phyloP scores from a whole-genome alignment of 2,888 invertebrate species.

The Oeneis ivallda region DNA sequence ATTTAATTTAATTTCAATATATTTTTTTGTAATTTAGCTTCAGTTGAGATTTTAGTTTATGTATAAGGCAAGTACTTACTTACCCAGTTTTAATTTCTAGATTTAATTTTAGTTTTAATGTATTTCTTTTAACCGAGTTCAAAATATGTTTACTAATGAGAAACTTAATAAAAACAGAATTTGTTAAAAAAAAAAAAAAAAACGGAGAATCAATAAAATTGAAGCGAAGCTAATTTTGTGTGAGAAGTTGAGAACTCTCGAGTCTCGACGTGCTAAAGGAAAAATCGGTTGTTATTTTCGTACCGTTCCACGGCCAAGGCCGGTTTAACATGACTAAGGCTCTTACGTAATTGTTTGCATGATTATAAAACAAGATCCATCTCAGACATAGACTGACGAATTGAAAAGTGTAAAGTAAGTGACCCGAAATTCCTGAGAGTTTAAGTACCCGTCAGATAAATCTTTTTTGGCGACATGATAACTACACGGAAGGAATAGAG shows the following conservation, averaged over 20 bases:
- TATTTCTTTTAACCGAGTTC: no score
- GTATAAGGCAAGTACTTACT: no score
- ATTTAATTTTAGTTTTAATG: no score
- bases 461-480: background rate
- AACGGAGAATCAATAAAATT: background rate
- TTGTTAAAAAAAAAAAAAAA: no score
- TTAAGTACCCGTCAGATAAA: no score
- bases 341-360: conserved; percentile 40
- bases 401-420: background rate
- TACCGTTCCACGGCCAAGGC: conserved; percentile 47
- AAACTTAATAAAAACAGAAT: no score
- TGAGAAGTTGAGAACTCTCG: no score
- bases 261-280: conserved; percentile 16
- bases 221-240: conserved; percentile 10
- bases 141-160: no score
- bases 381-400: background rate
- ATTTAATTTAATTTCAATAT: no score
- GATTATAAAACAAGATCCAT: conserved; percentile 9
- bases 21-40: no score
- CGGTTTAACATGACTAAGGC: conserved; percentile 42
- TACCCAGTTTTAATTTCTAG: no score
- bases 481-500: background rate
- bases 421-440: background rate
- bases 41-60: no score
- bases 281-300: conserved; percentile 43